Conservation (phyloP, 2,113 vertebrate species). For the Larimichthys crocea region DNA sequence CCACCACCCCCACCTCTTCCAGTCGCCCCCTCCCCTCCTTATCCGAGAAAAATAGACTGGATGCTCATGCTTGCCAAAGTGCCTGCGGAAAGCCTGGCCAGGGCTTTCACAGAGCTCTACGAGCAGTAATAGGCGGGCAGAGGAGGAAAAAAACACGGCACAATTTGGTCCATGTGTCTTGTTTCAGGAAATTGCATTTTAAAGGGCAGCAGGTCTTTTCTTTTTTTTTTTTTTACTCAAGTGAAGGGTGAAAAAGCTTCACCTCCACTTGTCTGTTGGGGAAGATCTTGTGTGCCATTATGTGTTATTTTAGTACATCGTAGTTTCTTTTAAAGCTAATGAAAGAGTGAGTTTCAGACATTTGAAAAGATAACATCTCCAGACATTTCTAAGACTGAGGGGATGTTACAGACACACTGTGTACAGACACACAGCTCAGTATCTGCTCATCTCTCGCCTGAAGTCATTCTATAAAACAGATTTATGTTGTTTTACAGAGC, state of each 20-base stretch:
- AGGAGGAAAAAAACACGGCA: constrained; percentile 41
- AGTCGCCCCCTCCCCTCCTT: constrained; percentile 25
- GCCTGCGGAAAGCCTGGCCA: constrained; percentile 71
- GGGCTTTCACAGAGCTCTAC: constrained; percentile 65
- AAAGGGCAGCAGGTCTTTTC: constrained; percentile 63
- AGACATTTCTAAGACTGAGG: constrained; percentile 55
- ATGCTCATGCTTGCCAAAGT: constrained; percentile 74
- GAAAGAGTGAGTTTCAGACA: constrained; percentile 23
- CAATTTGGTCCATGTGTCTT: constrained; percentile 75
- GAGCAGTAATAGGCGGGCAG: constrained; percentile 68
- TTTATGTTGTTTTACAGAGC: constrained; percentile 36
- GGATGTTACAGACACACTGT: constrained; percentile 27
- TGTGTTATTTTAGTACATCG: constrained; percentile 33
- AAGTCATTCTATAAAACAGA: constrained; percentile 52
- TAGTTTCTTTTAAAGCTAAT: not conserved
- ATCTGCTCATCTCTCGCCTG: constrained; percentile 57
- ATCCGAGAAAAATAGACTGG: constrained; percentile 73
- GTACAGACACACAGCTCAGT: constrained; percentile 14
- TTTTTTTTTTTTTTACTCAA: constrained; percentile 53
- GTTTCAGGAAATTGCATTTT: constrained; percentile 81
- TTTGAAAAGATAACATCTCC: constrained; percentile 57
- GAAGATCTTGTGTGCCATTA: constrained; percentile 43
- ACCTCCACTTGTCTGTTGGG: constrained; percentile 59
- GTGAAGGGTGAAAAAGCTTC: constrained; percentile 61
- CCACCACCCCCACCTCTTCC: constrained; percentile 3